Percentiles rank a stretch among this genome's conserved stretches.
Conservation (phyloP, 2,888 invertebrate species). For the Halictus quadricinctus region DNA sequence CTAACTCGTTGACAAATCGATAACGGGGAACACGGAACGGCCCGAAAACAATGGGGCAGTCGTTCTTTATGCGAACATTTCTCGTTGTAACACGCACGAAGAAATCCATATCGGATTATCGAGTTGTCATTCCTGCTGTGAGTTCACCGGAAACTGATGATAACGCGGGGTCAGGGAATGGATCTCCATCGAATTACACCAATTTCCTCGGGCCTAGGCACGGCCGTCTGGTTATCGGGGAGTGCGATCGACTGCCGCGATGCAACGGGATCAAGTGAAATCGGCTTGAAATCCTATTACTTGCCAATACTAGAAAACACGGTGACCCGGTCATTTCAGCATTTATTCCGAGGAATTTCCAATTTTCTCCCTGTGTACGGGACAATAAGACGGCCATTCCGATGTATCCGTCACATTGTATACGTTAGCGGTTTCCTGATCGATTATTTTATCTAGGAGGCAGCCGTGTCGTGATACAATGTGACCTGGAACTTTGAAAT, state of each 20-base stretch:
- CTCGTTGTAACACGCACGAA: constrained; percentile 25
- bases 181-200: constrained; percentile 61
- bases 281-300: constrained; percentile 55
- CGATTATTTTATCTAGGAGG: constrained; percentile 5
- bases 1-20: not conserved
- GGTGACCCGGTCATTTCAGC: constrained; percentile 41
- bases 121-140: constrained; percentile 47
- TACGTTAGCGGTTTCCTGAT: constrained; percentile 10
- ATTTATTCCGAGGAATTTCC: constrained; percentile 42
- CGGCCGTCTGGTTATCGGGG: constrained; percentile 48
- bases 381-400: constrained; percentile 33
- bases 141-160: constrained; percentile 56
- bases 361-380: constrained; percentile 20
- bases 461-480: not conserved
- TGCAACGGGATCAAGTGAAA: constrained; percentile 60
- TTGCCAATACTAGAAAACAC: constrained; percentile 37
- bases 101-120: constrained; percentile 44
- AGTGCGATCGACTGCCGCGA: constrained; percentile 60
- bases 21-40: not conserved
- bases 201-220: constrained; percentile 62
- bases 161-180: constrained; percentile 56
- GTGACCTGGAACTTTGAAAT: not conserved
- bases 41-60: not conserved
- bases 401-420: constrained; percentile 17
- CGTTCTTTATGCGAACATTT: not conserved